Evolutionary conservation across 2,888 invertebrate species (phyloP).

Genomic region (Chrysolina americana): DNA sequence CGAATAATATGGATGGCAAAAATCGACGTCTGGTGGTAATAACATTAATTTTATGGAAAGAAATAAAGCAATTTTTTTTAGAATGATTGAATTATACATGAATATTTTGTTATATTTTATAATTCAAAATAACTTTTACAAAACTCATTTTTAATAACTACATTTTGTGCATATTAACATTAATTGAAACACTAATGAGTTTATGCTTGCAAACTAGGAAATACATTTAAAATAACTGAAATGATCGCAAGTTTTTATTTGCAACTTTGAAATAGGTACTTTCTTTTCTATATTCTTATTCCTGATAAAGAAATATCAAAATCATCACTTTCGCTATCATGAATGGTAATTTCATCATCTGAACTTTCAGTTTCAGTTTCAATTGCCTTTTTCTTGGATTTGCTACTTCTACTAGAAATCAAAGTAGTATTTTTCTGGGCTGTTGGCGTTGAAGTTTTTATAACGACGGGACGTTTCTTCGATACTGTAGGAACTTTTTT

Average conservation of each 20-base stretch:
- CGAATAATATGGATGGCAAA: too few relatives aligned
- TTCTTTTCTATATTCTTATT: slow-evolving; percentile 29
- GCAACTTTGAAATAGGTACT: background rate
- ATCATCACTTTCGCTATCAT: slow-evolving; percentile 40
- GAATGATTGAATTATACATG: too few relatives aligned
- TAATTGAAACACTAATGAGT: too few relatives aligned
- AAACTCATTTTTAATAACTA: too few relatives aligned
- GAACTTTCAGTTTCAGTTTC: slow-evolving; percentile 29
- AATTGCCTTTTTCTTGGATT: background rate
- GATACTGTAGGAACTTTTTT: background rate
- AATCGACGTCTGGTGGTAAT: too few relatives aligned
- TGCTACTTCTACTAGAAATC: background rate
- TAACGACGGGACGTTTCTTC: background rate
- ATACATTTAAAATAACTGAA: too few relatives aligned
- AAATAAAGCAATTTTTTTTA: too few relatives aligned
- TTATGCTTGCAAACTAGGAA: too few relatives aligned
- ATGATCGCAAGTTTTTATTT: background rate
- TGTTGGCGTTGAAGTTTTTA: background rate
- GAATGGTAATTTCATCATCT: slow-evolving; percentile 38
- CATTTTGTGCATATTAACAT: too few relatives aligned
- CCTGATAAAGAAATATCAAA: slow-evolving; percentile 28
- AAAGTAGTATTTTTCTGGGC: background rate
- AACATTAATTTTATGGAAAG: too few relatives aligned
- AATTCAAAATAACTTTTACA: too few relatives aligned
- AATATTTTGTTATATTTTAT: background rate